phyloP scores from a whole-genome alignment of 1,140 invertebrate species.

The Hyposmocoma kahamanoa region DNA sequence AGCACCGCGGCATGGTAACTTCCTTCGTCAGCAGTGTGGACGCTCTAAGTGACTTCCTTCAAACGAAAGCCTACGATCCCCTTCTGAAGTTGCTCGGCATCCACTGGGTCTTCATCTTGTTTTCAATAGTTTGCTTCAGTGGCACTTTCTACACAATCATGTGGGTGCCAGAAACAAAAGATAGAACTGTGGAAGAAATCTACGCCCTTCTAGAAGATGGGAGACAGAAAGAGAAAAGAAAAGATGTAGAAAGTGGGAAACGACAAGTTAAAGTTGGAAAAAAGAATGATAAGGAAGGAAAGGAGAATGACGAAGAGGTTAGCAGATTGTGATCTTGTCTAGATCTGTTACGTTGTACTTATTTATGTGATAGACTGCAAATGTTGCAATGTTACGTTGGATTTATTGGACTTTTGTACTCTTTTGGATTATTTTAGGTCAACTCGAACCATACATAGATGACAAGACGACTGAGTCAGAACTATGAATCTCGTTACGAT shows the following conservation, averaged over 20 bases:
- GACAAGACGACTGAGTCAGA: no score
- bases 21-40: conserved; percentile 54
- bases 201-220: conserved; percentile 53
- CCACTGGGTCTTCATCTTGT: conserved; percentile 64
- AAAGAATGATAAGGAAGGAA: conserved; percentile 56
- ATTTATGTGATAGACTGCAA: neutral
- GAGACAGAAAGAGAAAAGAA: conserved; percentile 56
- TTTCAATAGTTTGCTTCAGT: conserved; percentile 55
- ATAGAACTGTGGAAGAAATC: conserved; percentile 56
- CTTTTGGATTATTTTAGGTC: neutral
- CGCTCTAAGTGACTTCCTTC: conserved; percentile 61
- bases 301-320: conserved; percentile 38
- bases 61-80: conserved; percentile 61
- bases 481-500: no score
- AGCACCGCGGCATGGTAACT: conserved; percentile 61
- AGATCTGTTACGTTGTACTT: neutral
- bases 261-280: no score
- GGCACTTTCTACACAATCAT: conserved; percentile 56
- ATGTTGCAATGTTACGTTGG: neutral
- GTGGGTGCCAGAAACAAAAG: conserved; percentile 63
- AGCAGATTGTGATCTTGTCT: conserved; percentile 38
- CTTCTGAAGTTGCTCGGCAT: conserved; percentile 58
- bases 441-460: neutral
- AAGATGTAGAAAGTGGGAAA: conserved; percentile 41
- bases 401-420: neutral